A percentile compares a stretch with the other conserved stretches of the same genome.
These are phyloP conservation scores for Spea multiplicata DNA, from an alignment of 2,113 vertebrate species.

Conservation along the genomic window DNA sequence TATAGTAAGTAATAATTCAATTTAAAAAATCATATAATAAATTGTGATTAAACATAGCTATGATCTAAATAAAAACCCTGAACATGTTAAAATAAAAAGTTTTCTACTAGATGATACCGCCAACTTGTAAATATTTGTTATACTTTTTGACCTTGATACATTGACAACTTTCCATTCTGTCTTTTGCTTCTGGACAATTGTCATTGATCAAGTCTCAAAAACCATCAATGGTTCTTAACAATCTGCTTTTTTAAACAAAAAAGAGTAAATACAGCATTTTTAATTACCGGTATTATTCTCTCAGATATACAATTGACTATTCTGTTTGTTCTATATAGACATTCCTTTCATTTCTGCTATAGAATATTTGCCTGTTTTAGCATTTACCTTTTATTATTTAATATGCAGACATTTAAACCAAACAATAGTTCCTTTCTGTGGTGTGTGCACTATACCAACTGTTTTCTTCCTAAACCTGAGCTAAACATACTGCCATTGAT, in stretches of 20 bases:
- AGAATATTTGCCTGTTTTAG: not conserved
- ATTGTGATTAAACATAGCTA: too few relatives aligned
- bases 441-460: not conserved
- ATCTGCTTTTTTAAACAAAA: conserved; percentile 16
- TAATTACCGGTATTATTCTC: too few relatives aligned
- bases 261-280: not conserved
- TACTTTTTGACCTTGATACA: conserved; percentile 1
- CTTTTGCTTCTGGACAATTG: conserved; percentile 24
- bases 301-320: too few relatives aligned
- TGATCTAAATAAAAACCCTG: too few relatives aligned
- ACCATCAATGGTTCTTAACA: conserved; percentile 21
- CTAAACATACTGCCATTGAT: conserved; percentile 1
- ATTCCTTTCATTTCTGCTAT: too few relatives aligned
- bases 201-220: conserved; percentile 34
- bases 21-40: too few relatives aligned
- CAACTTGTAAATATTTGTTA: conserved; percentile 4
- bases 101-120: not conserved
- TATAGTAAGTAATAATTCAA: too few relatives aligned
- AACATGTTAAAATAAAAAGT: too few relatives aligned
- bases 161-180: conserved; percentile 12
- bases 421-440: not conserved
- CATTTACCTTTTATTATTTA: not conserved
- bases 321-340: too few relatives aligned
- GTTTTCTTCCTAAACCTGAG: not conserved
- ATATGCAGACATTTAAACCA: not conserved